Evolutionary conservation across 2,888 invertebrate species (phyloP).

Genomic region (Drosophila kanekoi): DNA sequence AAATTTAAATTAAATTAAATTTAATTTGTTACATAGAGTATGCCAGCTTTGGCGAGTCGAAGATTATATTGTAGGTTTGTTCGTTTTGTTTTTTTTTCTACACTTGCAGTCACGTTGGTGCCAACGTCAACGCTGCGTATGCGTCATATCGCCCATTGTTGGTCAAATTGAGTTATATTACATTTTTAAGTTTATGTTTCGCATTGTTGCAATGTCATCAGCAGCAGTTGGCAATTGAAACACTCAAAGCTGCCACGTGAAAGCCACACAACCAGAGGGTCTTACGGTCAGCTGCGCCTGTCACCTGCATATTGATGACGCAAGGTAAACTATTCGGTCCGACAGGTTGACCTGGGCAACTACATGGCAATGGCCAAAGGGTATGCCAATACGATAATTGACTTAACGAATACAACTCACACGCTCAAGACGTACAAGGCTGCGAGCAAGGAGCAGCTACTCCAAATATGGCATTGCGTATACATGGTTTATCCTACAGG

Average conservation of each 20-base stretch:
- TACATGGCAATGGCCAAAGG: no score
- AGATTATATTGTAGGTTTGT: neutral
- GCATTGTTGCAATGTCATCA: slow-evolving; percentile 27
- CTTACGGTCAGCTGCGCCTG: slow-evolving; percentile 6
- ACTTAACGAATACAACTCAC: no score
- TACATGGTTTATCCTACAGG: no score
- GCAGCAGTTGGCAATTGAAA: slow-evolving; percentile 20
- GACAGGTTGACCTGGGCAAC: neutral
- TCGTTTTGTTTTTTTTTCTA: neutral
- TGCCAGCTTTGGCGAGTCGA: neutral
- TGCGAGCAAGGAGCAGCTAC: no score
- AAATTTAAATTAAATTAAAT: neutral
- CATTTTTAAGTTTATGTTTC: slow-evolving; percentile 30
- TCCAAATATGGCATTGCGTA: no score
- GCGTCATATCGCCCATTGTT: slow-evolving; percentile 47
- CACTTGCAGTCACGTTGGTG: slow-evolving; percentile 22
- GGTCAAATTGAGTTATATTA: slow-evolving; percentile 26
- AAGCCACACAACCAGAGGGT: neutral
- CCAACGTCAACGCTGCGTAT: slow-evolving; percentile 40
- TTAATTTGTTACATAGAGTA: neutral
- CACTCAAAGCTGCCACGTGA: slow-evolving; percentile 31
- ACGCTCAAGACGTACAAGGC: no score
- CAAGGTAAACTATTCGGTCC: neutral
- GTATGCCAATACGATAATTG: no score
- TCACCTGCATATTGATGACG: slow-evolving; percentile 15